Evolutionary conservation across 1,140 invertebrate genomes (phyloP), one percentile per base, ranked within the genome.

Genomic region (Cyrtorhinus lividipennis): DNA sequence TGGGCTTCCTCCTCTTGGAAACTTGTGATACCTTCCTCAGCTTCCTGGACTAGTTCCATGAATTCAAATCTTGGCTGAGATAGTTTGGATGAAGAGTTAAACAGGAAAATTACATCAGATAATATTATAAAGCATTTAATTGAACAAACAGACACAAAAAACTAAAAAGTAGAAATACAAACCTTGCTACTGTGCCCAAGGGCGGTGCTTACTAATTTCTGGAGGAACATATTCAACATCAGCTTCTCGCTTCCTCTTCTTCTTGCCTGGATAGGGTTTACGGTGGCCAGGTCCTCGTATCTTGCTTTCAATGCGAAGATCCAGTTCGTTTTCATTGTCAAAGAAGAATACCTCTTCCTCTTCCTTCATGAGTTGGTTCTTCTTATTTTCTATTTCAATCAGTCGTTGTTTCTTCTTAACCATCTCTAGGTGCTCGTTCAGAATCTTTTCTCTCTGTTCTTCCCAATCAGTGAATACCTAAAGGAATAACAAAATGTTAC

Each of bases 301-400:
- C 62, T 69, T 69, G 38, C 67, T 78, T 67, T 82, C 82, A 68
- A 88, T 87, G 71, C 80, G 67, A 13, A 89, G 72, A 70, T 89
- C 85, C 62, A 88, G 81, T 68, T 83, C 69, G 56, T 87, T 82
- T 70, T 87, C 80, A 68, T 85, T 83, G 57, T 88, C 84, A 74
- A 89, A 88, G 77, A 85, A 90, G 75, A 85, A 88, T 26, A 90
- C 73, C 62, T 82, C 76, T 67, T 81, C 78, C 69, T 88, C 85
- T 68, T 77, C 76, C n/a, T 75, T 67, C 46, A 76, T 56, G 30
- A 89, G 69, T 2, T 79, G 72, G 56, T 78, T 73, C 68, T 85
- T 79, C 20, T 82, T 79, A 30, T 77, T 69, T 66, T 81, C 70
- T 57, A 90, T 78, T 58, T 78, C 73, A 59, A 78, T 68, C 23